phyloP scores from a whole-genome alignment of 2,113 vertebrate species.

The Chiloscyllium plagiosum region DNA sequence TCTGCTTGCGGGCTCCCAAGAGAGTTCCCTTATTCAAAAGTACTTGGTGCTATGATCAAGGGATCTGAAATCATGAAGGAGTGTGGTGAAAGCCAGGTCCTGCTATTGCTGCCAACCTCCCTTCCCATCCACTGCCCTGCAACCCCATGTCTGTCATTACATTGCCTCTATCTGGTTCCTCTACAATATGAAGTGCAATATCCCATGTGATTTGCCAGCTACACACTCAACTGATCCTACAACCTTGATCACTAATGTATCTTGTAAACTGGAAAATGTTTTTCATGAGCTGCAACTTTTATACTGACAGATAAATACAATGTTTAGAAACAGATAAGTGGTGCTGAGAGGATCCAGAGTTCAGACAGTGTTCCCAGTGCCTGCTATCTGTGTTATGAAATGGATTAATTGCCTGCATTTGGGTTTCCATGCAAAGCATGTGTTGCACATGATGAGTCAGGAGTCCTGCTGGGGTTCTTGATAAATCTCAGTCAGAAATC shows the following conservation, averaged over 20 bases:
- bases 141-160: background rate
- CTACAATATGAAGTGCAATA: background rate
- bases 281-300: no score
- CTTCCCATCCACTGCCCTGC: no score
- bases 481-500: background rate
- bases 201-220: no score
- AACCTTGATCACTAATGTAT: no score
- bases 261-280: no score
- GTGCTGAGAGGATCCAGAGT: background rate
- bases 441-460: background rate
- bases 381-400: background rate
- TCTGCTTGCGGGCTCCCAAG: no score
- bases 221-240: no score
- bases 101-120: no score
- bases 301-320: background rate
- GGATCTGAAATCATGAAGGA: no score
- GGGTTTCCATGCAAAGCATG: background rate
- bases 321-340: background rate
- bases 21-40: no score
- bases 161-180: background rate
- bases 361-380: background rate
- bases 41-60: no score
- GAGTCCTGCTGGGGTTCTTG: background rate
- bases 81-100: no score
- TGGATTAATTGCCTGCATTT: background rate